Evolutionary conservation across 2,888 invertebrate species (phyloP), one percentile per base, ranked within the genome.

Genomic region (Pyrochroa serraticornis): DNA sequence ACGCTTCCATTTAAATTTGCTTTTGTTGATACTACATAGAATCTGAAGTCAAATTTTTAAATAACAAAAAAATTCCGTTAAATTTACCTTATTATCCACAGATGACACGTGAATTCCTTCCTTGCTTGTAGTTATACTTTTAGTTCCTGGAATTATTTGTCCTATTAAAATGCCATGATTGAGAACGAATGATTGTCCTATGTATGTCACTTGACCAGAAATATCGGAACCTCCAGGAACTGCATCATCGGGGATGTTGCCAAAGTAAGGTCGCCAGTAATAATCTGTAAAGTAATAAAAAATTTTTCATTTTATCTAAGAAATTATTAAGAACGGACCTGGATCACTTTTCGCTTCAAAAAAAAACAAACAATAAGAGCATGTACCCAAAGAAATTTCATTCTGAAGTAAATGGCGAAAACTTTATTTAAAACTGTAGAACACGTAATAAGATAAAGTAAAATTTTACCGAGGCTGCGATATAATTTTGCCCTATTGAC

Each of bases 181-280:
- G 12, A 46, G 35, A 35, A 64, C 47, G 39, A 53, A 60, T 13
- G 54, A 64, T 32, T 63, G 58, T 6, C 66, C 64, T 30, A 66
- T 62, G 44, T 64, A 66, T 1, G 62, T 64, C 1, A 50, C 44
- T 44, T 58, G 35, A 22, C 59, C 54, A 45, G 59, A 58, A 1
- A 54, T 35, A 42, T 64, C 66, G 7, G 22, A 37, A 8, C 66
- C 66, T 37, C 61, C 66, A 7, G 43, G 52, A 12, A 64, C 38
- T 1, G 66, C 66, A 49, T 66, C 64, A 22, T 31, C 22, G 13
- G 66, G 64, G 33, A 66, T 60, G 44, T 55, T 35, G 13, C 66
- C 66, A 30, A 58, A 58, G 46, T 66, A 66, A 46, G 64, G 63
- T 32, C 60, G 57, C 66, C 66, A 66, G 44, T 62, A 65, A 44